phyloP scores from a whole-genome alignment of 2,113 vertebrate genomes.

The Engystomops pustulosus region DNA sequence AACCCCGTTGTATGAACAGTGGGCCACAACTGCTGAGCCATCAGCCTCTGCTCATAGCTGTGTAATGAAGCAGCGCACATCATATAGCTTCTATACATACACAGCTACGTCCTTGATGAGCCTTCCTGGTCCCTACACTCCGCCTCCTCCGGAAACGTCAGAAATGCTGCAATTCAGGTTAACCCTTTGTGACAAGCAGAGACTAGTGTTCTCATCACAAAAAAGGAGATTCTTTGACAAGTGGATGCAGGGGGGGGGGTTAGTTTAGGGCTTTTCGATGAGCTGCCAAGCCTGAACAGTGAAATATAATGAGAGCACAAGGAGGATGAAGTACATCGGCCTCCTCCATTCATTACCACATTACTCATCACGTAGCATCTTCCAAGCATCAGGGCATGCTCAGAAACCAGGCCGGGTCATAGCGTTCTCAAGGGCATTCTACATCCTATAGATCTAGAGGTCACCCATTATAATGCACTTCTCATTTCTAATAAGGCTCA shows the following conservation, averaged over 20 bases:
- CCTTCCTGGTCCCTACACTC: constrained; percentile 4
- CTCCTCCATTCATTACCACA: constrained; percentile 2
- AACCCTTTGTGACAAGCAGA: constrained; percentile 6
- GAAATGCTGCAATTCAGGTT: constrained; percentile 40
- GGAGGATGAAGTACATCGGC: background rate
- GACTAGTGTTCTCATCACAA: background rate
- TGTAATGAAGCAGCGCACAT: background rate
- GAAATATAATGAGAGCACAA: background rate
- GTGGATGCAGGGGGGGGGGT: background rate
- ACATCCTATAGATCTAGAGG: background rate
- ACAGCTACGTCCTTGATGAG: constrained; percentile 48
- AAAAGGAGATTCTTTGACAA: background rate
- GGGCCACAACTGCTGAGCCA: background rate
- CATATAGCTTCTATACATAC: background rate
- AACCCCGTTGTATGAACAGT: background rate
- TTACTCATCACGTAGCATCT: constrained; percentile 22
- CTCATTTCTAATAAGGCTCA: background rate
- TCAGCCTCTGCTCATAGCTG: background rate
- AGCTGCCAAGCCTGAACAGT: background rate
- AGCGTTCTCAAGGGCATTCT: background rate
- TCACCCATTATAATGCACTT: background rate
- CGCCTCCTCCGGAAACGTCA: constrained; percentile 31
- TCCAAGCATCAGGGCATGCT: constrained; percentile 6
- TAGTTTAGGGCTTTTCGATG: too few species aligned
- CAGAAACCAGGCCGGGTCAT: background rate